Evolutionary conservation across 2,113 vertebrate genomes (phyloP).

Genomic region (Chroicocephalus ridibundus): DNA sequence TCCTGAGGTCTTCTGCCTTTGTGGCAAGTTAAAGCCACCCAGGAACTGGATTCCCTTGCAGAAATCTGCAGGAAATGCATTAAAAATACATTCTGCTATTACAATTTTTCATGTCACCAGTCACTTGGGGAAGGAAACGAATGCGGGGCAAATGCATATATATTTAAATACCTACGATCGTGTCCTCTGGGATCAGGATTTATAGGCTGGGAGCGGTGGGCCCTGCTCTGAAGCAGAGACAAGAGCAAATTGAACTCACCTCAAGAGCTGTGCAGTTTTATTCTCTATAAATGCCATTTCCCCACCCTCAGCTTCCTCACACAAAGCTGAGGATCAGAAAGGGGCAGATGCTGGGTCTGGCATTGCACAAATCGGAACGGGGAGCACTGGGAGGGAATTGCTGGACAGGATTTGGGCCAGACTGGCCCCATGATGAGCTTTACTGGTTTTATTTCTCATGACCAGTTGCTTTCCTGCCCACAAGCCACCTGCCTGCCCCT

Average conservation of each 20-base stretch:
- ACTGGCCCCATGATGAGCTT: not conserved
- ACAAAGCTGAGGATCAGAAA: fast-evolving
- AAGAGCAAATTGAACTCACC: constrained; percentile 11
- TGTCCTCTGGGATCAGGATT: constrained; percentile 54
- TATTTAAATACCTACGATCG: constrained; percentile 46
- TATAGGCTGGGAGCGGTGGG: constrained; percentile 45
- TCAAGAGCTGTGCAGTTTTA: not conserved
- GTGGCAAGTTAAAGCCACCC: constrained; percentile 49
- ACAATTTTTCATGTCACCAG: constrained; percentile 65
- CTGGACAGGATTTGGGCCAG: not conserved
- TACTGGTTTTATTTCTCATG: not conserved
- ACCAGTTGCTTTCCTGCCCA: not conserved
- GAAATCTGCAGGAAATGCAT: constrained; percentile 72
- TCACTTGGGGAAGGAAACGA: constrained; percentile 53
- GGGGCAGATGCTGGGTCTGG: not conserved
- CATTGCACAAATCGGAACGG: not conserved
- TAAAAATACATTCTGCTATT: constrained; percentile 70
- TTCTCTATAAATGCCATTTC: not conserved
- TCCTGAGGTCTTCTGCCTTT: constrained; percentile 12
- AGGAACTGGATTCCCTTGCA: constrained; percentile 61
- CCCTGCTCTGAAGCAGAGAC: not conserved
- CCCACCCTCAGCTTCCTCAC: not conserved
- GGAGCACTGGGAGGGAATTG: not conserved
- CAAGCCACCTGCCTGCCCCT: not conserved
- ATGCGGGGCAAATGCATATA: not conserved